Conservation (phyloP, 2,113 vertebrate genomes). For the Nothobranchius furzeri region DNA sequence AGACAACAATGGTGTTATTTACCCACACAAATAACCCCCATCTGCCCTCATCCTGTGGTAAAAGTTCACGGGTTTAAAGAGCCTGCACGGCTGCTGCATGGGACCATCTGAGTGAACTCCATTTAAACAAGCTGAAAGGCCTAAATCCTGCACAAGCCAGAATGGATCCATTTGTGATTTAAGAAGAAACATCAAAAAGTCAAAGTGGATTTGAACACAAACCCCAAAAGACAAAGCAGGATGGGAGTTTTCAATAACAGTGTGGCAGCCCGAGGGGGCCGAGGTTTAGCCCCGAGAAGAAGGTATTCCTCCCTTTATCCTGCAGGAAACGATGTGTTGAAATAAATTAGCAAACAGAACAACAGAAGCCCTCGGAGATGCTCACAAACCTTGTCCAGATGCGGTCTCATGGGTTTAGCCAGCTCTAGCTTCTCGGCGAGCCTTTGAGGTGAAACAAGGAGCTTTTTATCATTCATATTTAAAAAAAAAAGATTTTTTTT, state of each 20-base stretch:
- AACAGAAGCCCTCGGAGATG: background rate
- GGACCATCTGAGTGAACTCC: background rate
- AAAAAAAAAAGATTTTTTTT: too few relatives aligned
- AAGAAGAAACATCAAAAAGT: constrained; percentile 67
- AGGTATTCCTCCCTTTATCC: constrained; percentile 20
- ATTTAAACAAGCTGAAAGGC: background rate
- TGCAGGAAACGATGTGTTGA: constrained; percentile 62
- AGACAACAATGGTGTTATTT: constrained; percentile 77
- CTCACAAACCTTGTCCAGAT: constrained; percentile 91
- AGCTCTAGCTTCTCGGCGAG: constrained; percentile 86
- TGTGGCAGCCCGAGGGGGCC: constrained; percentile 62
- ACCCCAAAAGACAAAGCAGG: constrained; percentile 25
- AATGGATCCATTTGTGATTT: constrained; percentile 36
- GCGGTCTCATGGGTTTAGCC: constrained; percentile 78
- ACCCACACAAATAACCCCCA: constrained; percentile 64
- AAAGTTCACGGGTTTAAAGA: constrained; percentile 56
- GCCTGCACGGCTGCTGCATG: constrained; percentile 10
- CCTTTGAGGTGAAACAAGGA: constrained; percentile 71
- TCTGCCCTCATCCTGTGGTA: constrained; percentile 73
- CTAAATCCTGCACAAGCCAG: background rate
- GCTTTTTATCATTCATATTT: too few relatives aligned
- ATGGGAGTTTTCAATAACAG: constrained; percentile 68
- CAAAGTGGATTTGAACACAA: constrained; percentile 51
- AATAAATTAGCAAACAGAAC: constrained; percentile 70
- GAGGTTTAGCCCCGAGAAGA: constrained; percentile 41